Evolutionary conservation across 2,113 vertebrate species (phyloP), one percentile per base, ranked within the genome.

Genomic region (Balaenoptera acutorostrata): DNA sequence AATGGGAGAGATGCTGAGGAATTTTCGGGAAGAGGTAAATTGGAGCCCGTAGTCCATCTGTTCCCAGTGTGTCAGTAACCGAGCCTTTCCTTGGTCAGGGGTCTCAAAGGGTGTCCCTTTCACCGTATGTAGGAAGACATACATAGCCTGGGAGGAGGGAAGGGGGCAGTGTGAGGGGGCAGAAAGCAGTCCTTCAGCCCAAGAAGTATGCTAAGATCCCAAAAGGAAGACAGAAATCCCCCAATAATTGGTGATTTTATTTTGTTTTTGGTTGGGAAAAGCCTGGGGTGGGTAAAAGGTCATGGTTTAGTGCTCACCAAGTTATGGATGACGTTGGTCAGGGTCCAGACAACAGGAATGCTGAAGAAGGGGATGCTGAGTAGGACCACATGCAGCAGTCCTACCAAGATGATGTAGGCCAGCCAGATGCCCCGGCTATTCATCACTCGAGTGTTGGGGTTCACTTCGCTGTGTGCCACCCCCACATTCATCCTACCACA

Each of bases 71-170:
- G 99, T 99, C 78, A 99, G 99, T 39, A 99, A 98, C 6, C 99
- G 99, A 80, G 99, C 99, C 98, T 99, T 99, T 89, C 99, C 99
- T 97, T 99, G 99, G 97, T 99, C 99, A 0, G 99, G 99, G 0
- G 99, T 99, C 98, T 99, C 99, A 80, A 99, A 99, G 0, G 99
- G 99, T 41, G 99, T 99, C 0, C 99, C 99, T 98, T 99, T 99
- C 90, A 99, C 99, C 0, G 99, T 99, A 97, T 99, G 99, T 77
- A 99, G 98, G 95, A 99, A 99, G 97, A 99, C 66, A 98, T 99
- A 99, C 99, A 99, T 99, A 59, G 98, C 99, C 99, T 99, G 98
- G 5, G 7, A 96, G 85, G 33, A 93, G 5, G 83, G 25, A 82
- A 80, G 8, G 9, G 39, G 59, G 33, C 20, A 86, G 44, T 66